Base-by-base conservation (phyloP, 1,140 invertebrate genomes). In the Scaptomyza graminum region DNA sequence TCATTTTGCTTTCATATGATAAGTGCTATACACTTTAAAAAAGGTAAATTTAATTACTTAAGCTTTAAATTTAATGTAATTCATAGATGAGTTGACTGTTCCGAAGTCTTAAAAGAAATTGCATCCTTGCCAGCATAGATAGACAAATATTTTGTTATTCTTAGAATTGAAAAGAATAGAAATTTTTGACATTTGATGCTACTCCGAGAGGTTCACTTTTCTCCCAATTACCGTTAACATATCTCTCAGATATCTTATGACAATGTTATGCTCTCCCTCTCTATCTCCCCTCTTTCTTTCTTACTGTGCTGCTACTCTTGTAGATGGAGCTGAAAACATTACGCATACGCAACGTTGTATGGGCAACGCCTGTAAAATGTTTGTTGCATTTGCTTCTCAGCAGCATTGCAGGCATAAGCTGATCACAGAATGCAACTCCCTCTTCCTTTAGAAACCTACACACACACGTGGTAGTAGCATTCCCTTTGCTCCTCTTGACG, bases 331-430 rank as follows among this genome's bases (percentile, higher is more conserved):
- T 83, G 79, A 72, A 55, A 79, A 69, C 74, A 82, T 87, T 67
- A 87, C 74, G 78, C 71, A 85, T 87, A 87, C 75, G 82, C 70
- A 57, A 51, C 46, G 75, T 66, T 70, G 59, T 55, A 50, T 39
- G 65, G 39, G 62, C 12, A 44, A 22, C 25, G 41, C 28, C 54
- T 49, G 64, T 50, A 66, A 76, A 31, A 11, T 37, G 60, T 54
- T 76, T 74, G 79, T 71, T 83, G 79, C 79, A 71, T n/a, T 60
- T 34, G 31, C 8, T 39, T 31, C 51, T 63, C 66, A 22, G 18
- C 18, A 22, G 18, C 18, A 22, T 22, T 22, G 18, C 18, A 22
- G 18, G 18, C 18, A 22, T 81, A 81, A 76, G 78, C 68, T 34
- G 55, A 59, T 46, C 51, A 67, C 66, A 52, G 25, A 9, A 34